Evolutionary conservation across 2,113 vertebrate species (phyloP).

Genomic region (Planiliza haematocheilus): DNA sequence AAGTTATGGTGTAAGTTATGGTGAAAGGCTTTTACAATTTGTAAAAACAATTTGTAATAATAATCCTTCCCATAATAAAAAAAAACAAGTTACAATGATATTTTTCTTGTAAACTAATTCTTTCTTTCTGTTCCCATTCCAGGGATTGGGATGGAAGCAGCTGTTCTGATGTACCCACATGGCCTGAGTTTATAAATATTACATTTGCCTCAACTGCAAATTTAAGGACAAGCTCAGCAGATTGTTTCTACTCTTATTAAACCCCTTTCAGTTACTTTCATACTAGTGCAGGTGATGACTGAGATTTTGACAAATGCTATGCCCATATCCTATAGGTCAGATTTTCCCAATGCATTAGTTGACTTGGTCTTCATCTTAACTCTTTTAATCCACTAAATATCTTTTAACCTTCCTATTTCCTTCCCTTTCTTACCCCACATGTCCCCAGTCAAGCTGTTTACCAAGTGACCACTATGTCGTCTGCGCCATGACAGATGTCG

Average conservation of each 20-base stretch:
- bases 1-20: too few relatives aligned
- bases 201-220: constrained; percentile 40
- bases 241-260: constrained; percentile 22
- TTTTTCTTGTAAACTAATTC: neutral
- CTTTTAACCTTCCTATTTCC: neutral
- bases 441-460: constrained; percentile 51
- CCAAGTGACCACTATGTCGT: constrained; percentile 54
- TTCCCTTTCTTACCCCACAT: constrained; percentile 2
- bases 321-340: neutral
- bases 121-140: neutral
- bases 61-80: neutral
- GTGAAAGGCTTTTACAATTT: too few relatives aligned
- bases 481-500: constrained; percentile 65
- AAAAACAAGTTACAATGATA: too few relatives aligned
- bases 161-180: constrained; percentile 28
- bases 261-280: neutral
- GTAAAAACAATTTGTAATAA: neutral
- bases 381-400: neutral
- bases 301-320: constrained; percentile 45
- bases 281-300: constrained; percentile 5
- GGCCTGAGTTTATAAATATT: constrained; percentile 47
- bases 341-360: constrained; percentile 14
- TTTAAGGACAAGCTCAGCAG: constrained; percentile 24
- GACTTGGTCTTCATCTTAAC: constrained; percentile 4
- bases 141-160: neutral